Base-by-base conservation (phyloP, 2,888 invertebrate genomes). In the Eucera pruinosa region DNA sequence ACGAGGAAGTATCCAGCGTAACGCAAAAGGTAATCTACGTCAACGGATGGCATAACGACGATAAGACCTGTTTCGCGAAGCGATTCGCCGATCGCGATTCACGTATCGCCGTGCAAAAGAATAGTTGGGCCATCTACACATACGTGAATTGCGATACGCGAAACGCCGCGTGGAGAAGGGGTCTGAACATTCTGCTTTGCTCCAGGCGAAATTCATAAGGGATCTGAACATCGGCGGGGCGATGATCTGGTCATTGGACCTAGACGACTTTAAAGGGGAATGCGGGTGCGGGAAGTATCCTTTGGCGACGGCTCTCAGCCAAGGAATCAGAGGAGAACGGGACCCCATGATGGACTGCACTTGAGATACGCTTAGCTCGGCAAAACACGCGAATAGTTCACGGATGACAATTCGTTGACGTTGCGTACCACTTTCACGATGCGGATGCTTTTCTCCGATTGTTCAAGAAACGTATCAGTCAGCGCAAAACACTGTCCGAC, bases 171-270 rank as follows among this genome's bases (percentile, higher is more conserved):
- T n/a, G n/a, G n/a, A n/a, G n/a, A n/a, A n/a, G n/a, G n/a, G n/a
- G n/a, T n/a, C n/a, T n/a, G n/a, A n/a, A n/a, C n/a, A n/a, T n/a
- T n/a, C n/a, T n/a, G n/a, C n/a, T n/a, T 6, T 25, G 20, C 39
- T 72, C 33, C 6, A 98, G 93, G 95, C 97, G 0, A 95, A 97
- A 86, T 95, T 95, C 86, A 95, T 97, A 54, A 95, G 96, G 76
- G 94, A 95, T 18, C 93, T 97, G 91, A 94, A 96, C 82, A 94
- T 98, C 33, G 97, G 96, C 27, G 97, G 97, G 67, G 97, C 96
- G 18, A 97, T 97, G 97, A 95, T 97, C 60, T 97, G 97, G 97
- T 97, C 97, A 0, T 93, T 97, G 47, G 97, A 97, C 93, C 94
- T 97, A 84, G 97, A 97, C 85, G 97, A 97, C 91, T 97, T 97